Conservation (phyloP, 2,888 invertebrate genomes). For the Catocala fraxini region DNA sequence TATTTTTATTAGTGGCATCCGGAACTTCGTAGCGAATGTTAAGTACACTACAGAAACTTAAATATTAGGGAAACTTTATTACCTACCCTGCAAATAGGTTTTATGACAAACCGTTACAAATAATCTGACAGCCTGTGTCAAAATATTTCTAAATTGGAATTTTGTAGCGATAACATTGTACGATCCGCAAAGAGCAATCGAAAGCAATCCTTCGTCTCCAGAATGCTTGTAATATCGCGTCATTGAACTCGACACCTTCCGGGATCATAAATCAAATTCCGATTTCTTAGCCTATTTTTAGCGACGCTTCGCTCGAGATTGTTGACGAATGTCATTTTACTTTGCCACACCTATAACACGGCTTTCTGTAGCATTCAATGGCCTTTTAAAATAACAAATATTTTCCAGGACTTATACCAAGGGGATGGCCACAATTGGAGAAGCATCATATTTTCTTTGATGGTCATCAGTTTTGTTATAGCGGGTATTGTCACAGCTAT, state of each 20-base stretch:
- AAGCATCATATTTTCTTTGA: constrained; percentile 94
- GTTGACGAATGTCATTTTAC: constrained; percentile 45
- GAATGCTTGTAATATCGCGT: constrained; percentile 42
- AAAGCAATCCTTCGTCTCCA: constrained; percentile 30
- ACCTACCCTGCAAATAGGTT: neutral
- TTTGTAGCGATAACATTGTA: constrained; percentile 23
- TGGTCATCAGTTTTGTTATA: constrained; percentile 95
- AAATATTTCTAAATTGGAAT: constrained; percentile 1
- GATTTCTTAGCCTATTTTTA: constrained; percentile 52
- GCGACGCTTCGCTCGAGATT: constrained; percentile 32
- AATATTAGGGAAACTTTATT: constrained; percentile 3
- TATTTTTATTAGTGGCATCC: constrained; percentile 24
- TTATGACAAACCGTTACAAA: neutral
- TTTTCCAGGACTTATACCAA: constrained; percentile 91
- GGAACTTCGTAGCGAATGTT: constrained; percentile 1
- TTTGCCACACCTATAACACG: constrained; percentile 27
- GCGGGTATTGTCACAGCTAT: constrained; percentile 96
- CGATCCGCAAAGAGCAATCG: constrained; percentile 28
- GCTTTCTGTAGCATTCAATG: constrained; percentile 4
- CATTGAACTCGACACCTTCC: constrained; percentile 52
- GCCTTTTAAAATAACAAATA: constrained; percentile 21
- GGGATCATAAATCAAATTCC: constrained; percentile 58
- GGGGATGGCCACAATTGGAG: constrained; percentile 96
- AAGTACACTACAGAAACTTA: constrained; percentile 3
- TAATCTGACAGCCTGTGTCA: neutral